Conservation (phyloP, 2,888 invertebrate genomes). For the Pristionchus arcanus region DNA sequence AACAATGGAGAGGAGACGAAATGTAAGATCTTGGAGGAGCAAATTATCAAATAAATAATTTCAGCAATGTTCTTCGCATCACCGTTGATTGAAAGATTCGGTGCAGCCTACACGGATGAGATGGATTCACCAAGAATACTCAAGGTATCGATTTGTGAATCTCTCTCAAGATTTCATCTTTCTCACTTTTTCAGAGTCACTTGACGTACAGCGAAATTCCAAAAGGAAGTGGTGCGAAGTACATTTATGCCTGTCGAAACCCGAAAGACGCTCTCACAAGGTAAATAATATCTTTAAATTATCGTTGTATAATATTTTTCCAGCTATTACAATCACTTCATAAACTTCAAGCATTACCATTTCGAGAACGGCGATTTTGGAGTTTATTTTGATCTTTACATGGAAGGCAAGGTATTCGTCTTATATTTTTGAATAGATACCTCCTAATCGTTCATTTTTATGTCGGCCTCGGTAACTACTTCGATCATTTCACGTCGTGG, state of each 20-base stretch:
- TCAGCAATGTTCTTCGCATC: slow-evolving; percentile 68
- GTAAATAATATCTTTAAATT: slow-evolving; percentile 30
- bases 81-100: slow-evolving; percentile 79
- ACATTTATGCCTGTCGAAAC: slow-evolving; percentile 78
- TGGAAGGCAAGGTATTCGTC: slow-evolving; percentile 34
- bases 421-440: too few relatives aligned
- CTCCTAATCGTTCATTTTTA: too few relatives aligned
- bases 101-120: slow-evolving; percentile 70
- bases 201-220: slow-evolving; percentile 74
- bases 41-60: too few relatives aligned
- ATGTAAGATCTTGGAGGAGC: too few relatives aligned
- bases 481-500: slow-evolving; percentile 34
- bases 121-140: slow-evolving; percentile 73
- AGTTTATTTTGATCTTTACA: slow-evolving; percentile 46
- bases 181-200: slow-evolving; percentile 65
- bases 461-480: slow-evolving; percentile 44
- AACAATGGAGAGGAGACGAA: too few relatives aligned
- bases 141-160: slow-evolving; percentile 61
- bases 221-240: slow-evolving; percentile 74
- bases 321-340: slow-evolving; percentile 47
- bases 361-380: slow-evolving; percentile 38
- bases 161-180: not conserved
- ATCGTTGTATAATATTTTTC: not conserved
- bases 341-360: not conserved
- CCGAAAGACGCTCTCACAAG: slow-evolving; percentile 77